Conservation (phyloP, 2,113 vertebrate genomes). For the Anguilla rostrata region DNA sequence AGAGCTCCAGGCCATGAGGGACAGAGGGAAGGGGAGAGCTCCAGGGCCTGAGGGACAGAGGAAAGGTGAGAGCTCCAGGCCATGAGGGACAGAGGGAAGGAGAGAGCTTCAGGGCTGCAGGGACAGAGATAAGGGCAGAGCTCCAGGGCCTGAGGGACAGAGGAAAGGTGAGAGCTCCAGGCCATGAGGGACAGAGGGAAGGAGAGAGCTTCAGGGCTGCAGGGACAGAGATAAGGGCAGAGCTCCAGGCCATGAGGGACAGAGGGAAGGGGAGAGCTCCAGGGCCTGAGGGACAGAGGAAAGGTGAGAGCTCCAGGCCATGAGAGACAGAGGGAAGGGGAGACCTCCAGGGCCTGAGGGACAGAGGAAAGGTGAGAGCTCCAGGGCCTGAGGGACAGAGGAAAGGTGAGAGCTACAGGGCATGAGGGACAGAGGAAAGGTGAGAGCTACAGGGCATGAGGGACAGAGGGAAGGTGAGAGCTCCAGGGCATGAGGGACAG, state of each 20-base stretch:
- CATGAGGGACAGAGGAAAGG: neutral
- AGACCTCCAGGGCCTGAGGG: neutral
- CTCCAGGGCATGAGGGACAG: neutral
- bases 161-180: neutral
- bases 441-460: slow-evolving; percentile 67
- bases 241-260: neutral
- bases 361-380: neutral
- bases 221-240: neutral
- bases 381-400: slow-evolving; percentile 68
- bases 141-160: slow-evolving; percentile 63
- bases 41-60: slow-evolving; percentile 68
- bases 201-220: no score
- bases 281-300: slow-evolving; percentile 39
- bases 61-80: no score
- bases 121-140: slow-evolving; percentile 19
- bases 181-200: neutral
- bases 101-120: slow-evolving; percentile 65
- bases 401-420: no score
- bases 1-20: no score
- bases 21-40: neutral
- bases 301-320: slow-evolving; percentile 57
- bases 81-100: neutral
- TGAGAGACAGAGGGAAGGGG: slow-evolving; percentile 48
- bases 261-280: neutral
- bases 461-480: slow-evolving; percentile 18